These are phyloP conservation scores for Nomada ferruginata DNA, from an alignment of 2,888 invertebrate genomes.

Conservation along the genomic window DNA sequence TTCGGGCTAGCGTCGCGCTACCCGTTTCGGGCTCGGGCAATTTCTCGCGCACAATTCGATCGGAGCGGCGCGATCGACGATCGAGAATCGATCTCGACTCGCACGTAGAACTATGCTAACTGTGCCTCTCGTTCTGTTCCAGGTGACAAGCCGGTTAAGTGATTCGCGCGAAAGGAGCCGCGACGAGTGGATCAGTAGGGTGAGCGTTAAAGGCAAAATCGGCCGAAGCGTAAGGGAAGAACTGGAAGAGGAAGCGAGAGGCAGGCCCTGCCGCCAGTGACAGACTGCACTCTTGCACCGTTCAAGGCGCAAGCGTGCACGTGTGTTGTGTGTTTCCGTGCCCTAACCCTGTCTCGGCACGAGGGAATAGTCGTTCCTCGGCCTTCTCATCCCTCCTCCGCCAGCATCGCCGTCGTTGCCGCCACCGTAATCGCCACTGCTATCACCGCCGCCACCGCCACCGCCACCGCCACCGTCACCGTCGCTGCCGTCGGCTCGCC, in stretches of 20 bases:
- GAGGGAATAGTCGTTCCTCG: constrained; percentile 70
- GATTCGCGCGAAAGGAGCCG: background rate
- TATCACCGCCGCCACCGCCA: constrained; percentile 43
- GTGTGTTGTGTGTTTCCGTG: constrained; percentile 75
- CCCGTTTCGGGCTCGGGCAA: constrained; percentile 69
- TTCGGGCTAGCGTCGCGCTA: constrained; percentile 71
- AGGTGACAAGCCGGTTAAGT: constrained; percentile 25
- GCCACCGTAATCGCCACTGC: constrained; percentile 60
- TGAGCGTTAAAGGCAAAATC: constrained; percentile 44
- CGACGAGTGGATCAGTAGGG: constrained; percentile 26
- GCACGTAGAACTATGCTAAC: background rate
- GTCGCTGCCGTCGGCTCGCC: constrained; percentile 33
- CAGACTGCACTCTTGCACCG: constrained; percentile 70
- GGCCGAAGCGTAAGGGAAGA: constrained; percentile 36
- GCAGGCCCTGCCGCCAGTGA: constrained; percentile 66
- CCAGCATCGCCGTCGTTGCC: constrained; percentile 62
- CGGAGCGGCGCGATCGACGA: constrained; percentile 6
- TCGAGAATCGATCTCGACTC: constrained; percentile 13
- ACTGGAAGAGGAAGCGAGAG: constrained; percentile 50
- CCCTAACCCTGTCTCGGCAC: constrained; percentile 72
- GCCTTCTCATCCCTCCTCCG: constrained; percentile 66
- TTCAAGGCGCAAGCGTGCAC: constrained; percentile 77
- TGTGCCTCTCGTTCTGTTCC: constrained; percentile 25
- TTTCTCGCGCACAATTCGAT: background rate
- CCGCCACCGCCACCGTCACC: constrained; percentile 47